phyloP scores from a whole-genome alignment of 2,113 vertebrate genomes.

The Benitochromis conjunctus region DNA sequence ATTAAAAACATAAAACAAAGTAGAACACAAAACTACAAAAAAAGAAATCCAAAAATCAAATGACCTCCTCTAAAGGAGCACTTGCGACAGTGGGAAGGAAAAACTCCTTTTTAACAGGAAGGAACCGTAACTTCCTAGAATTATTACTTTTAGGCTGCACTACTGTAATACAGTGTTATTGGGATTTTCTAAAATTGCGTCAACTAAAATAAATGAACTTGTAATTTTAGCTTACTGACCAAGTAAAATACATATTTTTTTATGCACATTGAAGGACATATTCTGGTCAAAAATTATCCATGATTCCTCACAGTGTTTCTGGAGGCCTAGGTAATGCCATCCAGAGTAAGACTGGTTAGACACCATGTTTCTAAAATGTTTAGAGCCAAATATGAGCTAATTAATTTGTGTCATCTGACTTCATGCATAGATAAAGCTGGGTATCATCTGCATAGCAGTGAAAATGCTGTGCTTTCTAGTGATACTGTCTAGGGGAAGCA shows the following conservation, averaged over 20 bases:
- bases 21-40: neutral
- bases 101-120: neutral
- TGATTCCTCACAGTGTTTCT: neutral
- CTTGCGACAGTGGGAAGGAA: neutral
- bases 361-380: neutral
- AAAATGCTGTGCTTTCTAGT: neutral
- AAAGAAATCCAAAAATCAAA: neutral
- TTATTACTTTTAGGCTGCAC: neutral
- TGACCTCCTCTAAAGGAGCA: neutral
- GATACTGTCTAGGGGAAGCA: neutral
- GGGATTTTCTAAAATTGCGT: neutral
- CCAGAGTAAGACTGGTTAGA: neutral
- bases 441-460: neutral
- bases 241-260: neutral
- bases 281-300: neutral
- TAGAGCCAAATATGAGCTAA: neutral
- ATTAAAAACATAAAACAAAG: neutral
- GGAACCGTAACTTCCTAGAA: neutral
- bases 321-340: neutral
- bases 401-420: neutral
- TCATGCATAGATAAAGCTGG: neutral
- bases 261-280: neutral
- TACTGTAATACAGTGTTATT: neutral
- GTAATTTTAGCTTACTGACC: neutral
- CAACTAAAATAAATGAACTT: neutral